A percentile compares a stretch with the other conserved stretches of the same genome.
Evolutionary conservation across 2,888 invertebrate genomes (phyloP).

Genomic region (Stenoptilia bipunctidactyla): DNA sequence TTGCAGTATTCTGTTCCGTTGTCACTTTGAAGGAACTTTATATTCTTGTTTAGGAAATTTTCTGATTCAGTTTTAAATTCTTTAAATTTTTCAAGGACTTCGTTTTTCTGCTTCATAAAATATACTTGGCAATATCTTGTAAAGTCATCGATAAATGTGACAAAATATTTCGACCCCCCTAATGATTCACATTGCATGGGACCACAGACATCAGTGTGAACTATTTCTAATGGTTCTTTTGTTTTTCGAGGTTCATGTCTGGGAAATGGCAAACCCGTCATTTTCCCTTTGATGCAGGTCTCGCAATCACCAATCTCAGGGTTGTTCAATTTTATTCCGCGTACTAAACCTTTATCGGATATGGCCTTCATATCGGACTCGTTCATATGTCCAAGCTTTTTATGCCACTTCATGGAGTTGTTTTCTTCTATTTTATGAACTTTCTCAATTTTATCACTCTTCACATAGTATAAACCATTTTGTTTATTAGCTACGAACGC

Average conservation of each 20-base stretch:
- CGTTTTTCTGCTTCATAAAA: not conserved
- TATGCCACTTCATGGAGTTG: constrained; percentile 1
- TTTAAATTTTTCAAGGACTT: not conserved
- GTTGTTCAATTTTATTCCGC: too few relatives aligned
- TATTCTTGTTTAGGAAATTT: not conserved
- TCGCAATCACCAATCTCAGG: not conserved
- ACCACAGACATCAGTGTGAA: not conserved
- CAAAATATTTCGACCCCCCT: not conserved
- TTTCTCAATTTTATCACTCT: too few relatives aligned
- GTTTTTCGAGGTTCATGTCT: too few relatives aligned
- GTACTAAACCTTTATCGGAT: not conserved
- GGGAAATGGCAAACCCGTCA: not conserved
- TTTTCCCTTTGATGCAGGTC: constrained; percentile 2
- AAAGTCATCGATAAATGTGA: not conserved
- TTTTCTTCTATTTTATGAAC: too few relatives aligned
- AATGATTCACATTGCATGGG: not conserved
- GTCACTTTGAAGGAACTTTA: not conserved
- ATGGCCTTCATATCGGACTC: not conserved
- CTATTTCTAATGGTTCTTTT: constrained; percentile 1
- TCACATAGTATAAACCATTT: constrained; percentile 5
- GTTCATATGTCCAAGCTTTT: not conserved
- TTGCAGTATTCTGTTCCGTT: not conserved
- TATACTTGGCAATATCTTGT: not conserved
- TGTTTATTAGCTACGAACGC: too few relatives aligned
- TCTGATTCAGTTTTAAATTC: not conserved